phyloP scores from a whole-genome alignment of 2,888 invertebrate genomes.

The Elgonia sp. region DNA sequence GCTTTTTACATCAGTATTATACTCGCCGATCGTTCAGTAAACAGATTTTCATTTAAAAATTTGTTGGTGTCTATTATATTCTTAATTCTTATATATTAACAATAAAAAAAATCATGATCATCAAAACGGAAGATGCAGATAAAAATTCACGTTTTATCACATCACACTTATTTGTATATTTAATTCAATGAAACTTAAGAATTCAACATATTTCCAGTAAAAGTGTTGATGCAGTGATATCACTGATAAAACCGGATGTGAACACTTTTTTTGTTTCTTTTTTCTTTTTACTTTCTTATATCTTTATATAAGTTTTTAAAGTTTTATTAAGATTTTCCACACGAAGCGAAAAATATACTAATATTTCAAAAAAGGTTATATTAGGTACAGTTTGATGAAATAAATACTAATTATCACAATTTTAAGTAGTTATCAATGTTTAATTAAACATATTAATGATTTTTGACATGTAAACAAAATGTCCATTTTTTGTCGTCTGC shows the following conservation, averaged over 20 bases:
- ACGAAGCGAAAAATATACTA: too few relatives aligned
- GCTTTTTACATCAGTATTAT: constrained; percentile 6
- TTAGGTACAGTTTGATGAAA: too few relatives aligned
- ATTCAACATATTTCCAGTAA: constrained; percentile 37
- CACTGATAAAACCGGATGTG: constrained; percentile 21
- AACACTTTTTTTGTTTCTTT: not conserved
- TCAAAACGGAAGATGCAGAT: constrained; percentile 30
- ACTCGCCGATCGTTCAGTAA: not conserved
- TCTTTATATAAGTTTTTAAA: constrained; percentile 28
- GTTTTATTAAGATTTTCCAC: too few relatives aligned
- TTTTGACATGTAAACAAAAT: too few relatives aligned
- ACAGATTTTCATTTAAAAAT: constrained; percentile 26
- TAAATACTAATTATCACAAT: too few relatives aligned
- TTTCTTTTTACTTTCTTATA: not conserved
- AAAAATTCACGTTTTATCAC: constrained; percentile 53
- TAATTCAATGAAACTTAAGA: not conserved
- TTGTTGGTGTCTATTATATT: constrained; percentile 33
- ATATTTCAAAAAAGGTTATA: too few relatives aligned
- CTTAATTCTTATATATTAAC: constrained; percentile 45
- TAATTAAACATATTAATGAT: too few relatives aligned
- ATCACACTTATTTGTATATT: constrained; percentile 48
- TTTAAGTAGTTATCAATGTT: too few relatives aligned
- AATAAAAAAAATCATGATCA: constrained; percentile 37
- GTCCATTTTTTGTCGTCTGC: too few relatives aligned
- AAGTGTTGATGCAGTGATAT: constrained; percentile 56